Evolutionary conservation across 1,140 invertebrate genomes (phyloP), one percentile per base, ranked within the genome.

Genomic region (Eurosta solidaginis): DNA sequence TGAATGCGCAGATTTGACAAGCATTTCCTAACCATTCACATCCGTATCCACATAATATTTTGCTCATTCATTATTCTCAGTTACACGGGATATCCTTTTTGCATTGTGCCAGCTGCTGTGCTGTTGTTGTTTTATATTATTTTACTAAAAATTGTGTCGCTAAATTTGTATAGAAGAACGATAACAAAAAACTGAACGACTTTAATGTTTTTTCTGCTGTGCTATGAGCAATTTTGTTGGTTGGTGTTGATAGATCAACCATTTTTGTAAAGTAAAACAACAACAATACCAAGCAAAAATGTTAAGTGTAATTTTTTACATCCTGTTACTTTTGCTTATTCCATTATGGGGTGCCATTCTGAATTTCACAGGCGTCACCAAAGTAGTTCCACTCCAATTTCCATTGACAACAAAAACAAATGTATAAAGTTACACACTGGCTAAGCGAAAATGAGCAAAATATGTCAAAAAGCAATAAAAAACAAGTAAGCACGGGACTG

Each of bases 391-490:
- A 68, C 40, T 29, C 33, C 33, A 68, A 10, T 36, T 22, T 17
- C 12, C 54, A 52, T 22, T n/a, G n/a, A n/a, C n/a, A n/a, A n/a
- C n/a, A n/a, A n/a, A n/a, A n/a, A n/a, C n/a, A n/a, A 33, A 6
- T 14, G 3, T 59, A n/a, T n/a, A n/a, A n/a, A 5, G 29, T 59
- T 25, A 12, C 17, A 20, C 12, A 17, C 2, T 68, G 59, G 33
- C 33, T 10, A 40, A 10, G 59, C 33, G 59, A 68, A 42, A 68
- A 68, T 68, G 59, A 68, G 59, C 59, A 33, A 68, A 68, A 68
- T 42, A n/a, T 68, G 59, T 68, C 27, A 68, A 68, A 68, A 68
- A 68, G n/a, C n/a, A n/a, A n/a, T n/a, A n/a, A n/a, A n/a, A n/a
- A n/a, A n/a, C n/a, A n/a, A n/a, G n/a, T n/a, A n/a, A n/a, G n/a